Base-by-base conservation (phyloP, 2,113 vertebrate species). In the Chaenogobius annularis region DNA sequence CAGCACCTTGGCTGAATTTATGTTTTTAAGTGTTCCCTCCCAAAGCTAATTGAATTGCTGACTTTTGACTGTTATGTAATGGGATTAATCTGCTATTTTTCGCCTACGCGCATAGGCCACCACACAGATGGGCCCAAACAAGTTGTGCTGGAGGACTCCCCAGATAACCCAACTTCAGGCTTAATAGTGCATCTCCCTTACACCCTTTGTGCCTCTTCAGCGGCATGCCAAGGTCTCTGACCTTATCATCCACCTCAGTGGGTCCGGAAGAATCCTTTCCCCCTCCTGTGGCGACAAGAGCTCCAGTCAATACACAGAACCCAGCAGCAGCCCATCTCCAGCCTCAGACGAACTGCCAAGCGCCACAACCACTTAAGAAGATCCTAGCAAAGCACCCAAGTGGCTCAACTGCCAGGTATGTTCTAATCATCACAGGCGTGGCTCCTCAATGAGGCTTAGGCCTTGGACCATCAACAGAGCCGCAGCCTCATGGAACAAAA, bases 211-310 rank as follows among this genome's bases (percentile, higher is more conserved):
- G 74, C 80, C 75, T 88, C 82, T 89, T 89, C 85, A 91, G 90
- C 89, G 87, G 91, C 88, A 87, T 88, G 88, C 91, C 88, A 86
- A 91, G 93, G 92, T 92, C 87, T 66, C 73, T 85, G 89, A 93
- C 91, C 91, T 89, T 82, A 91, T 94, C 92, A 92, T 91, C 88
- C 90, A 93, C 91, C 87, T 93, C 90, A 88, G 79, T 92, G 89
- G 87, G 87, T 93, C 93, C 91, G 89, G 93, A 94, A 93, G 92
- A 91, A 82, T 92, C 89, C 84, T 89, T 93, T 93, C 92, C 89
- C 81, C 81, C 88, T 87, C 91, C 91, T 48, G 85, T 76, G 65
- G 91, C 77, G 87, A 78, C 77, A 72, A 85, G 85, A 90, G 85
- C 80, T 74, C 79, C 73, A 48, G 73, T 85, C 90, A 74, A 91